Evolutionary conservation across 2,797 vertebrate genomes (phyloP), one percentile per base, ranked within the genome.

Genomic region (Dryobates pubescens): DNA sequence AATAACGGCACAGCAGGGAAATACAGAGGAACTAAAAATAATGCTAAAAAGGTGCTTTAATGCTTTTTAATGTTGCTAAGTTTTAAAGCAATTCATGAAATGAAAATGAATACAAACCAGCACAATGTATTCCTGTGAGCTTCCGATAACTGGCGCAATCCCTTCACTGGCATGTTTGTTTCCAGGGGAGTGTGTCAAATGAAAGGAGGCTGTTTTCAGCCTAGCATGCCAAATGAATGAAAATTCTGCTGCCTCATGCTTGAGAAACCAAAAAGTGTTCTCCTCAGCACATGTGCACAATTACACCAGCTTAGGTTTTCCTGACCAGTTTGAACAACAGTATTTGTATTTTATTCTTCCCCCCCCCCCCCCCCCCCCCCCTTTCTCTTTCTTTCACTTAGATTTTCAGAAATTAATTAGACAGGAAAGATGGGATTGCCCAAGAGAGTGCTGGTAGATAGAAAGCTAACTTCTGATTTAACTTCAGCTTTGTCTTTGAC

Each of bases 191-290:
- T 96, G 86, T 94, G 92, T 94, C 90, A 93, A 89, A 96, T 92
- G 86, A 95, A 95, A 87, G 95, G 94, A 36, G 90, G 89, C 65
- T 90, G 92, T 89, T 95, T 95, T 82, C 87, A 93, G 89, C 79
- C 79, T 88, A 80, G 69, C 26, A 6, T 83, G 76, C 84, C 92
- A 96, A 96, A 96, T 96, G 93, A 95, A 95, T 78, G 87, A 90
- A 89, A 95, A 96, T 96, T 96, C 92, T 96, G 94, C 96, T 96
- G 94, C 79, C 93, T 96, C 92, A 93, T 94, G 90, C 76, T 94
- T 96, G 82, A 94, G 67, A 93, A 93, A 92, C 84, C 29, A 94
- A 89, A 87, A 91, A 65, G 80, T 69, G 59, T 53, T 78, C 84
- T 86, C 65, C 67, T 93, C 70, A 69, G 79, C 76, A 87, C 62